phyloP scores from a whole-genome alignment of 2,113 vertebrate genomes.

The Spilogale gracilis region DNA sequence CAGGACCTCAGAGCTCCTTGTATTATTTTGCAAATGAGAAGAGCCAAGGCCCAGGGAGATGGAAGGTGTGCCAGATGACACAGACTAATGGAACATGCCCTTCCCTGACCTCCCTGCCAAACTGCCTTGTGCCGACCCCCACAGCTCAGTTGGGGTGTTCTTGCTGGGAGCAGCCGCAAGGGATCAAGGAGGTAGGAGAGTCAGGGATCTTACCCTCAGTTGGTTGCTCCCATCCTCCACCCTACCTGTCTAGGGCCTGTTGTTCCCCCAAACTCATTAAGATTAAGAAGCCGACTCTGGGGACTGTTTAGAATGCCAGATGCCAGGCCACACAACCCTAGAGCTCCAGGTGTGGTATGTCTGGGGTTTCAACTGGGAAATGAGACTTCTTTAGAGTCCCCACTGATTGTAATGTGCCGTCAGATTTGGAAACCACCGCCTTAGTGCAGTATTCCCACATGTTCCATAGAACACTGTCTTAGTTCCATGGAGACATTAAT shows the following conservation, averaged over 20 bases:
- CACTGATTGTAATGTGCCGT: not conserved
- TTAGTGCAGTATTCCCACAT: not conserved
- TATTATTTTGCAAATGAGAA: not conserved
- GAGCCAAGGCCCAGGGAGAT: not conserved
- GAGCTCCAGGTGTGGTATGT: not conserved
- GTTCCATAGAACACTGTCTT: not conserved
- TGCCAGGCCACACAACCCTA: not conserved
- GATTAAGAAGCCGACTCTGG: not conserved
- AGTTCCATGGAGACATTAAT: not conserved
- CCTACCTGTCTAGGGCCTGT: not conserved
- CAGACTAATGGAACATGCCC: not conserved
- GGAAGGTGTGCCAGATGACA: not conserved
- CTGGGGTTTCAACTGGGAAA: not conserved
- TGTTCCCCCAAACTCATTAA: not conserved
- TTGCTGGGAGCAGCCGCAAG: too few species aligned
- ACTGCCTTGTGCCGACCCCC: not conserved
- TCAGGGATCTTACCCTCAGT: not conserved
- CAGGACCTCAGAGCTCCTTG: not conserved
- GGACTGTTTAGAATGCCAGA: not conserved
- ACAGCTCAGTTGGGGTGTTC: not conserved
- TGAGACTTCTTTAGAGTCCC: not conserved
- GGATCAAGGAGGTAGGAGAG: not conserved
- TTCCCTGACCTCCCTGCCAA: not conserved
- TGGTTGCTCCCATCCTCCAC: not conserved
- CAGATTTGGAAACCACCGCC: not conserved